A percentile compares a stretch with the other conserved stretches of the same genome.
These are phyloP conservation scores for Edolisoma coerulescens DNA, from an alignment of 2,113 vertebrate genomes.

Conservation along the genomic window DNA sequence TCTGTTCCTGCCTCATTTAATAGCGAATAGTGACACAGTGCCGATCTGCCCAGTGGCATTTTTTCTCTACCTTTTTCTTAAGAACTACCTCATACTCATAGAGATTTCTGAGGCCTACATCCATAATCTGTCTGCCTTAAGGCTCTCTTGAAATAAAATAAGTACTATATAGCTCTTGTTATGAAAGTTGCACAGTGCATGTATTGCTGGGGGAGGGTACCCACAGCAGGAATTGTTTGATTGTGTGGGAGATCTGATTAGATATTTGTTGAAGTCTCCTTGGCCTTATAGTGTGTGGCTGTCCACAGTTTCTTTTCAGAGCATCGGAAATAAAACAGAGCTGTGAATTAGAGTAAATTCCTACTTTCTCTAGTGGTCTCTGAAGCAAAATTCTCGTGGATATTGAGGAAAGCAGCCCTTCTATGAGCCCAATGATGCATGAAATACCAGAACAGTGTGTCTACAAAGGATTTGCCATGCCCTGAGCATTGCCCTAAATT, in stretches of 20 bases:
- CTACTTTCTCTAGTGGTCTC: neutral
- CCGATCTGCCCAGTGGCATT: neutral
- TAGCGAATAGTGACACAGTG: neutral
- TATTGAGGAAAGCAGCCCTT: neutral
- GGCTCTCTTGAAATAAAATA: neutral
- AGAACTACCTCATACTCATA: neutral
- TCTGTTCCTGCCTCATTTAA: neutral
- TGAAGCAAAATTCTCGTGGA: neutral
- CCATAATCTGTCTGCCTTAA: conserved; percentile 16
- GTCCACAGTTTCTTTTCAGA: neutral
- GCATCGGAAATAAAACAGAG: neutral
- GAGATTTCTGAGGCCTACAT: conserved; percentile 9
- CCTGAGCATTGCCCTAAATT: neutral
- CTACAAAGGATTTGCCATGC: neutral
- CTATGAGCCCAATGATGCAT: accelerated
- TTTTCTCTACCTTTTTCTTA: conserved; percentile 6
- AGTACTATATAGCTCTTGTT: neutral
- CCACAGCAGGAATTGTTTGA: neutral
- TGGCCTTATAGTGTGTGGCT: neutral
- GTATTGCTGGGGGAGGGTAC: conserved; percentile 9
- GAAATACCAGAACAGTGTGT: neutral
- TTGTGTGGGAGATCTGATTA: neutral
- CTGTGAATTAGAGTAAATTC: conserved; percentile 6
- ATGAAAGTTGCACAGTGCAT: conserved; percentile 6
- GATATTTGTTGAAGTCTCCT: neutral